Base-by-base conservation (phyloP, 2,888 invertebrate species). In the Idaea aversata region DNA sequence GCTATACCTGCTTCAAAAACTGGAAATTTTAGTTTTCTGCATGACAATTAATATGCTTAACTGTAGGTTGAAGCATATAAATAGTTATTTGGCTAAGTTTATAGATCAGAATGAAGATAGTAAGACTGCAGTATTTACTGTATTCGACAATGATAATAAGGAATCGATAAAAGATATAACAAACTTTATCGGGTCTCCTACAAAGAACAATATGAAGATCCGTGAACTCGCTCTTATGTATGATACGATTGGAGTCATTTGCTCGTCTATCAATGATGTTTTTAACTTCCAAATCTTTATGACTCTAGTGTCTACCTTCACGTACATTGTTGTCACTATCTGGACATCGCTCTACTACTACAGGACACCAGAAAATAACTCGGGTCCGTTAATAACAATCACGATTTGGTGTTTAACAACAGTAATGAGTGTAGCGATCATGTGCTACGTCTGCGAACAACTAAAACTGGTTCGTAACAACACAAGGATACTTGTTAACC, bases 221-320 rank as follows among this genome's bases (percentile, higher is more conserved):
- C 75, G 80, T 13, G 82, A 83, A 7, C 72, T 90, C 57, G 84
- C 85, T 0, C 69, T 70, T 5, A 80, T 80, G 16, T 88, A 87
- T 63, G 78, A 84, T 63, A 69, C 70, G 1, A 79, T 89, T 57
- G 88, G 88, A 0, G 82, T 81, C 59, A 75, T 79, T 38, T 82
- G 81, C 68, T 66, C 59, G 10, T 70, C 82, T 66, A 78, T 88
- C 57, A 90, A 88, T 62, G 69, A 80, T 36, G 74, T 83, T 15
- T 90, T 84, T 67, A 86, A 88, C 68, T 86, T 84, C 34, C 84
- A 86, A 72, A 84, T 88, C 25, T 84, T 90, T 34, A 84, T 87
- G 81, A 81, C 79, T 13, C 75, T 88, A 0, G 76, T 87, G 5
- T 82, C 83, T 35, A 83, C 87, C 0, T 89, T 89, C 63, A 71